Evolutionary conservation across 2,797 vertebrate species (phyloP), one percentile per base, ranked within the genome.

Genomic region (Pantherophis alleghaniensis): DNA sequence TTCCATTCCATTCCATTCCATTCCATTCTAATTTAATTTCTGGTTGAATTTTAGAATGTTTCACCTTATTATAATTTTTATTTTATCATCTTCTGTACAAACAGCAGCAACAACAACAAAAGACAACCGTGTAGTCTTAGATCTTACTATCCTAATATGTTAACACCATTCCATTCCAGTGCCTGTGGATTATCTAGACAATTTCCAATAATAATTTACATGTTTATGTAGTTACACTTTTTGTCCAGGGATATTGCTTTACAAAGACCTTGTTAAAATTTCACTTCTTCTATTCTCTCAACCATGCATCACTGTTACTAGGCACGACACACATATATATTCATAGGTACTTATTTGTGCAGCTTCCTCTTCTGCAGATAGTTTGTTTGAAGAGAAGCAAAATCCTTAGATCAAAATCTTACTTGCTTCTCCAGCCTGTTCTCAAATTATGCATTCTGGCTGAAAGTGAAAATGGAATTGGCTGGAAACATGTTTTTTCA

Each of bases 161-260:
- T 22, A 89, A 74, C 94, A 37, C 32, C 26, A 74, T 91, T 94
- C 90, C 74, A 89, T 92, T 93, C 47, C 0, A 3, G 14, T 92
- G 28, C 88, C 86, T 92, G 79, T 18, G 26, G 89, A 92, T 95
- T 91, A 93, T 96, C 87, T 51, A 92, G 92, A 0, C 2, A 91
- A 88, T 96, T 94, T 88, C 94, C 37, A 86, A 92, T 90, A 92
- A 88, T 86, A 91, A 47, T 57, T 60, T 86, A 90, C 11, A 20
- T 55, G 86, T 32, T 88, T 91, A 22, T 91, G n/a, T n/a, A 9
- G 87, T 87, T 90, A 63, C 83, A 86, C 94, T 95, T 95, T 83
- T 74, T 83, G 74, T 2, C 69, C 55, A 37, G 53, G 55, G 20
- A 14, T 86, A 87, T 47, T 91, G 66, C 79, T 90, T 32, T 53